Conservation (phyloP, 2,888 invertebrate species). For the Ferdinandea cuprea region DNA sequence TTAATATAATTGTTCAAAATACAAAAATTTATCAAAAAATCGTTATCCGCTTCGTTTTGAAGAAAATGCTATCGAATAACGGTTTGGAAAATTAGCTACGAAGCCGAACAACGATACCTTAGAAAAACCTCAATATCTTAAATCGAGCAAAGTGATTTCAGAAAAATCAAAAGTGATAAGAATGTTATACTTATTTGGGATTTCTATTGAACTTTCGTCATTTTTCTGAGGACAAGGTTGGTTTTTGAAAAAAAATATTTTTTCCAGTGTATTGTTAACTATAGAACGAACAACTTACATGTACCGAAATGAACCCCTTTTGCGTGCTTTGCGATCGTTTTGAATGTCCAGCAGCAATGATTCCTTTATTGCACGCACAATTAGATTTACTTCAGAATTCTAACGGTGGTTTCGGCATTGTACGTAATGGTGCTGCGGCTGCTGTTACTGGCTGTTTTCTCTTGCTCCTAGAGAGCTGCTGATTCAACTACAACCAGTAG, state of each 20-base stretch:
- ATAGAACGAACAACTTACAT: neutral
- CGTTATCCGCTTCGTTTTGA: no score
- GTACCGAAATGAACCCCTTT: constrained; percentile 62
- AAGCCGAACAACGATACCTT: no score
- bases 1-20: no score
- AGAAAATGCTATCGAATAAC: no score
- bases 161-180: no score
- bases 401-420: constrained; percentile 41
- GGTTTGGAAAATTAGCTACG: no score
- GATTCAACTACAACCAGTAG: constrained; percentile 45
- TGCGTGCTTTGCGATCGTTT: constrained; percentile 73
- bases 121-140: no score
- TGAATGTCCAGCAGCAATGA: constrained; percentile 70
- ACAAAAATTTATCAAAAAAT: no score
- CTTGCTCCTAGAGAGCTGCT: constrained; percentile 23
- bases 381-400: constrained; percentile 67
- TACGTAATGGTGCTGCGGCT: constrained; percentile 43
- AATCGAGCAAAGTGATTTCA: no score
- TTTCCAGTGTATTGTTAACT: constrained; percentile 24
- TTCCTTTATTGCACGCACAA: constrained; percentile 75
- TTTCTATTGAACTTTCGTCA: no score
- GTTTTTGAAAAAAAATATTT: constrained; percentile 25
- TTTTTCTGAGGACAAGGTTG: no score
- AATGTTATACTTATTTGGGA: no score
- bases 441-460: constrained; percentile 35